Evolutionary conservation across 2,797 vertebrate genomes (phyloP).

Genomic region (Cynodonichthys magdalenae): DNA sequence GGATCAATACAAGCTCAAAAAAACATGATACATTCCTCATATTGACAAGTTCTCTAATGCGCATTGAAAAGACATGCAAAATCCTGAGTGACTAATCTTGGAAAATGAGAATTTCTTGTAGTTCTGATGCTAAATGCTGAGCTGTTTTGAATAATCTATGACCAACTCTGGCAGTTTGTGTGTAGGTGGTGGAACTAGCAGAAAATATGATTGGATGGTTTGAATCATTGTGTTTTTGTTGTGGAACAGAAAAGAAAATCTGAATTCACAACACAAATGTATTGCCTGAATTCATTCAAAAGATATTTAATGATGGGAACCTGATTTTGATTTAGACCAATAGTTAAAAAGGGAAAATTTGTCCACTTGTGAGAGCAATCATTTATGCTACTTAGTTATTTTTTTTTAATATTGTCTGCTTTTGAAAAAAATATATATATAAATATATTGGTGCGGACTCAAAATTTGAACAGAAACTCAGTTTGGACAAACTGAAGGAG

Average conservation of each 20-base stretch:
- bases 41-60: not conserved
- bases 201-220: slow-evolving; percentile 33
- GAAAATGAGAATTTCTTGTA: slow-evolving; percentile 42
- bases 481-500: not conserved
- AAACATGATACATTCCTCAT: not conserved
- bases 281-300: slow-evolving; percentile 15
- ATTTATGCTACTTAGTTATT: too few relatives aligned
- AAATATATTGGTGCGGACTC: too few relatives aligned
- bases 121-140: slow-evolving; percentile 40
- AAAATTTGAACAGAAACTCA: too few relatives aligned
- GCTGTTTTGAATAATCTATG: slow-evolving; percentile 31
- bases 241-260: slow-evolving; percentile 5
- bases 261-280: not conserved
- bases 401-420: too few relatives aligned
- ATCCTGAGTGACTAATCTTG: slow-evolving; percentile 34
- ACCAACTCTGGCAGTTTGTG: slow-evolving; percentile 32
- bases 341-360: too few relatives aligned
- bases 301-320: not conserved
- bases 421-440: too few relatives aligned
- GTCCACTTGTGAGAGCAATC: too few relatives aligned
- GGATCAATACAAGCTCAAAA: slow-evolving; percentile 1
- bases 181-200: slow-evolving; percentile 35
- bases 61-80: slow-evolving; percentile 16
- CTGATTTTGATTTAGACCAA: too few relatives aligned
- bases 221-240: slow-evolving; percentile 9